Percentiles rank a stretch among this genome's conserved stretches.
phyloP scores from a whole-genome alignment of 2,797 vertebrate species.

The Notolepis coatsorum region DNA sequence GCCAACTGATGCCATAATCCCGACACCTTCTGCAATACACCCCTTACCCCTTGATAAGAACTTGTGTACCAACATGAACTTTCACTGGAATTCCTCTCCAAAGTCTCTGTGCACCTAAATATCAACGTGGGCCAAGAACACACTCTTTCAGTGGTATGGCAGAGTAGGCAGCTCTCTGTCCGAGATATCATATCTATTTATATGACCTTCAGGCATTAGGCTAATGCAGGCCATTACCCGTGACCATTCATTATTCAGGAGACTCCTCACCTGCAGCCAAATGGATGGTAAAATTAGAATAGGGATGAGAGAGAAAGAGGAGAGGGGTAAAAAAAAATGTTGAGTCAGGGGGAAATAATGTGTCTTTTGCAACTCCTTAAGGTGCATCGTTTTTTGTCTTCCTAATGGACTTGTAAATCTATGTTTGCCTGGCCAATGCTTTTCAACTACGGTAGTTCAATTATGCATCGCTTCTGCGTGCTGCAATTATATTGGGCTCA shows the following conservation, averaged over 20 bases:
- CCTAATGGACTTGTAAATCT: conserved; percentile 47
- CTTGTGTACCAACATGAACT: conserved; percentile 4
- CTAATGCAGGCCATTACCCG: conserved; percentile 77
- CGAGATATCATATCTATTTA: conserved; percentile 72
- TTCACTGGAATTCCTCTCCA: conserved; percentile 12
- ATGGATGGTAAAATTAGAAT: conserved; percentile 73
- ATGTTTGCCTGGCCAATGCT: conserved; percentile 20
- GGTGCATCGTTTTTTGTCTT: conserved; percentile 24
- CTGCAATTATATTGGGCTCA: conserved; percentile 8
- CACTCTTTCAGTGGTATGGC: conserved; percentile 24
- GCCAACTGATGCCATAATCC: too few species aligned
- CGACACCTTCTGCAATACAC: background rate
- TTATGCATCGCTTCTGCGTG: background rate
- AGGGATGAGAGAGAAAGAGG: background rate
- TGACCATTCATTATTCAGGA: conserved; percentile 78
- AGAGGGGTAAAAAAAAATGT: background rate
- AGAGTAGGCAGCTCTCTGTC: conserved; percentile 43
- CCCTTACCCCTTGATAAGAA: background rate
- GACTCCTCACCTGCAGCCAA: conserved; percentile 77
- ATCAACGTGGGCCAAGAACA: background rate
- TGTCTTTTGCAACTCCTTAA: conserved; percentile 15
- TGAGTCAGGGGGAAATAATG: conserved; percentile 44
- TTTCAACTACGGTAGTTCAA: too few species aligned
- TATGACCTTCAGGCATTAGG: conserved; percentile 70
- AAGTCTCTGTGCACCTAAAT: conserved; percentile 11